Base-by-base conservation (phyloP, 2,888 invertebrate genomes). In the Tinea pellionella region DNA sequence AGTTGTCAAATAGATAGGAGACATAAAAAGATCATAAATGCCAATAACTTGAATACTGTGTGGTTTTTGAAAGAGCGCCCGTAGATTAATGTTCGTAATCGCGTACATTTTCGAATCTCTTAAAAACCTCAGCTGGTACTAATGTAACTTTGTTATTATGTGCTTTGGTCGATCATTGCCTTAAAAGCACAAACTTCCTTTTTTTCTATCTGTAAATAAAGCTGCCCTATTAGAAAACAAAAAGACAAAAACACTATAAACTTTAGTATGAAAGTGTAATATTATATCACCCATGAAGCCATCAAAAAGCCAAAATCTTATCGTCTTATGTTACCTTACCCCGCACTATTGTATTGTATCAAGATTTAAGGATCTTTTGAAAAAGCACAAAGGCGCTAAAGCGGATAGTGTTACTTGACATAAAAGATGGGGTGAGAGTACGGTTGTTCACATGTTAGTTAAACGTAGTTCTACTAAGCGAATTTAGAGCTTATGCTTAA, bases 301-400 rank as follows among this genome's bases (percentile, higher is more conserved):
- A 53, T 24, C 53, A 24, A 24, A 53, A 53, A 53, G 53, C 53
- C 19, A 53, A 18, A 24, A 53, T 19, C 16, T 32, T 13, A 24
- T 57, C 32, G 11, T 57, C 32, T 32, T 57, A 57, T 32, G 57
- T 13, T 32, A 32, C 32, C 24, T 32, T 24, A 47, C 47, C 4
- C 53, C 55, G 24, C 32, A 16, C 57, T 57, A 57, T 57, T 32
- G 29, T n/a, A 8, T 32, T 57, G 57, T 57, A 57, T 57, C 57
- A 19, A 29, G 57, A 57, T 57, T 57, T 57, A 32, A 19, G 57
- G 57, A 57, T 57, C 32, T 57, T 24, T 57, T 30, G 15, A n/a
- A 57, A 16, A 32, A 57, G 57, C 57, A 32, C 57, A 57, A 53
- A 53, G 53, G 47, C 18, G 12, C 24, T 53, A 53, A 53, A 32